A percentile compares a stretch with the other conserved stretches of the same genome.
Evolutionary conservation across 2,797 vertebrate species (phyloP).

Genomic region (Benthosema pterotum): DNA sequence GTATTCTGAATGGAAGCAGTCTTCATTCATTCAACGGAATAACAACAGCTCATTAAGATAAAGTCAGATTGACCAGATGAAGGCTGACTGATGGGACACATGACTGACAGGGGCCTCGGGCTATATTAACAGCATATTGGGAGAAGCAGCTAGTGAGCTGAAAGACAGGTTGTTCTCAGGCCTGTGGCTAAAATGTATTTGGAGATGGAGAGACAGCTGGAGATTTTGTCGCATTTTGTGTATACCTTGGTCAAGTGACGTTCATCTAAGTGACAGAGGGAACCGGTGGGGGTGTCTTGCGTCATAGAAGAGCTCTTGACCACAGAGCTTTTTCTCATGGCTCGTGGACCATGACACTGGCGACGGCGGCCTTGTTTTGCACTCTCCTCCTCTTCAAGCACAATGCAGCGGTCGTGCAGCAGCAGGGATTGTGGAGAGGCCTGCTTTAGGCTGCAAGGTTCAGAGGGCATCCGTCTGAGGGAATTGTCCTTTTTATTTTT

Average conservation of each 20-base stretch:
- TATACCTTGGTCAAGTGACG: neutral
- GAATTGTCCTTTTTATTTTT: constrained; percentile 75
- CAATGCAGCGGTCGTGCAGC: constrained; percentile 57
- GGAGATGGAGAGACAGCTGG: constrained; percentile 30
- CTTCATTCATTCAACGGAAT: constrained; percentile 61
- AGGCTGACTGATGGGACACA: constrained; percentile 65
- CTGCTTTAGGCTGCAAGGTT: constrained; percentile 63
- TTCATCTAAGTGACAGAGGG: constrained; percentile 1
- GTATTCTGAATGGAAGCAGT: constrained; percentile 52
- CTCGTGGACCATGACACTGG: constrained; percentile 70
- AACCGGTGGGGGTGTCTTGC: constrained; percentile 29
- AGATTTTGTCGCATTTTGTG: constrained; percentile 17
- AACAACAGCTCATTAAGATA: constrained; percentile 75
- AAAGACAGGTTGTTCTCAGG: constrained; percentile 51
- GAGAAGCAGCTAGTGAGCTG: constrained; percentile 30
- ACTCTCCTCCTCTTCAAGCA: constrained; percentile 58
- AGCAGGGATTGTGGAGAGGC: constrained; percentile 53
- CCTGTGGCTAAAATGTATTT: constrained; percentile 58
- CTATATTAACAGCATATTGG: constrained; percentile 48
- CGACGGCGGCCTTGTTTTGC: constrained; percentile 63
- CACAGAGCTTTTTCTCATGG: constrained; percentile 61
- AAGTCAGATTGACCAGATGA: constrained; percentile 74
- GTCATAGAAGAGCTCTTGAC: constrained; percentile 56
- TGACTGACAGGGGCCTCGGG: constrained; percentile 74
- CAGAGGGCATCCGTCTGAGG: constrained; percentile 70